A percentile compares a stretch with the other conserved stretches of the same genome.
phyloP scores from a whole-genome alignment of 2,888 invertebrate species.

The Phengaris alcon region DNA sequence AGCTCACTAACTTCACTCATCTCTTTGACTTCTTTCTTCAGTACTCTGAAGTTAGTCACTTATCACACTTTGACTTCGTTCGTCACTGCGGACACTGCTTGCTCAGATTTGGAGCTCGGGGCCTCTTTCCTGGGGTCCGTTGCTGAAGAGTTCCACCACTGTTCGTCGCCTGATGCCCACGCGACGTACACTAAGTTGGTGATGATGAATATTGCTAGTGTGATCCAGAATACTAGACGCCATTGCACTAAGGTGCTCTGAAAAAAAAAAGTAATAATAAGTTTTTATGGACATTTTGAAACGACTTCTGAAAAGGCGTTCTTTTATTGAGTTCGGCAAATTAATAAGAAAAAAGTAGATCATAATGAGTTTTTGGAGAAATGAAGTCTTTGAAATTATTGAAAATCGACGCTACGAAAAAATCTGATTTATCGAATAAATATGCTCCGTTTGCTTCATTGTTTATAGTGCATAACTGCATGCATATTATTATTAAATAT shows the following conservation, averaged over 20 bases:
- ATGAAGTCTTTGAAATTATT: no score
- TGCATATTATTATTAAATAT: no score
- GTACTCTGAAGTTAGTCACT: not conserved
- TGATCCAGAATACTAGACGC: constrained; percentile 90
- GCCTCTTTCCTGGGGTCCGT: constrained; percentile 60
- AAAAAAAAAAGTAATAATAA: constrained; percentile 36
- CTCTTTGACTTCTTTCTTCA: not conserved
- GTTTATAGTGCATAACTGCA: no score
- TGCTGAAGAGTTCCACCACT: constrained; percentile 84
- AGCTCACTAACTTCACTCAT: not conserved
- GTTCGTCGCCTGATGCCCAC: constrained; percentile 88
- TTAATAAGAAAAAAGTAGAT: no score
- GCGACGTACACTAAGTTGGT: constrained; percentile 85
- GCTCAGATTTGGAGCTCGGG: constrained; percentile 48
- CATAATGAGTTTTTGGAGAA: no score
- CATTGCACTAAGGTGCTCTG: constrained; percentile 84
- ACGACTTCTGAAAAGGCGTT: no score
- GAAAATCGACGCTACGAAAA: no score
- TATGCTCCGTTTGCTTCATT: no score
- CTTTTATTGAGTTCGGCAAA: no score
- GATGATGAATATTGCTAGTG: constrained; percentile 83
- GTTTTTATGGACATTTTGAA: no score
- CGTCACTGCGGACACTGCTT: constrained; percentile 53
- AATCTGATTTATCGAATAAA: no score
- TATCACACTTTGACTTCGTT: constrained; percentile 57